phyloP scores from a whole-genome alignment of 2,113 vertebrate genomes.

The Pelecanus crispus region DNA sequence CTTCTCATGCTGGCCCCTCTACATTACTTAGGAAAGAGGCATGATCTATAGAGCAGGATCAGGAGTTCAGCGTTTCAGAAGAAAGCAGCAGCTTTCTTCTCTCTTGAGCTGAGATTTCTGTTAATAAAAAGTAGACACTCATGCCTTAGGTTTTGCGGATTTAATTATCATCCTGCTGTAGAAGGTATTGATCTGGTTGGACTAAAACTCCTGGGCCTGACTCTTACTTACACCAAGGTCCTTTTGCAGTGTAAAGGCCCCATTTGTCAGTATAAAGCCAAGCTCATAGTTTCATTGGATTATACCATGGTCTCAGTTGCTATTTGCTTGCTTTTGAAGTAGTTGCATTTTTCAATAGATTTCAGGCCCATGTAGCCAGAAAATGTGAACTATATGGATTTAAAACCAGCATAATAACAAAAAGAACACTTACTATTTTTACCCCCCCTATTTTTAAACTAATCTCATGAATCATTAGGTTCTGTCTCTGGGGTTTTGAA shows the following conservation, averaged over 20 bases:
- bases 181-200: background rate
- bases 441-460: slow-evolving; percentile 22
- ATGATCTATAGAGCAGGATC: background rate
- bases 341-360: background rate
- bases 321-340: background rate
- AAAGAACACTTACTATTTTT: slow-evolving; percentile 29
- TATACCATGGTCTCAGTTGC: background rate
- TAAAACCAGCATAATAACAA: background rate
- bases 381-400: background rate
- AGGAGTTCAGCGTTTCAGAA: background rate
- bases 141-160: background rate
- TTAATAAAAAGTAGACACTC: background rate
- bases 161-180: background rate
- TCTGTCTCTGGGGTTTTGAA: slow-evolving; percentile 29
- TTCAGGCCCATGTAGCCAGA: background rate
- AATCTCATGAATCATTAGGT: background rate
- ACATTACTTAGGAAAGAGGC: background rate
- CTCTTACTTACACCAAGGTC: background rate
- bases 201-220: background rate
- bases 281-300: background rate
- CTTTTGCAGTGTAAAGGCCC: background rate
- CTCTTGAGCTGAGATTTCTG: background rate
- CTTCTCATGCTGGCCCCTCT: background rate
- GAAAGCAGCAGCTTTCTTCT: background rate
- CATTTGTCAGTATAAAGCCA: background rate